Base-by-base conservation (phyloP, 1,140 invertebrate genomes). In the Drosophila willistoni region DNA sequence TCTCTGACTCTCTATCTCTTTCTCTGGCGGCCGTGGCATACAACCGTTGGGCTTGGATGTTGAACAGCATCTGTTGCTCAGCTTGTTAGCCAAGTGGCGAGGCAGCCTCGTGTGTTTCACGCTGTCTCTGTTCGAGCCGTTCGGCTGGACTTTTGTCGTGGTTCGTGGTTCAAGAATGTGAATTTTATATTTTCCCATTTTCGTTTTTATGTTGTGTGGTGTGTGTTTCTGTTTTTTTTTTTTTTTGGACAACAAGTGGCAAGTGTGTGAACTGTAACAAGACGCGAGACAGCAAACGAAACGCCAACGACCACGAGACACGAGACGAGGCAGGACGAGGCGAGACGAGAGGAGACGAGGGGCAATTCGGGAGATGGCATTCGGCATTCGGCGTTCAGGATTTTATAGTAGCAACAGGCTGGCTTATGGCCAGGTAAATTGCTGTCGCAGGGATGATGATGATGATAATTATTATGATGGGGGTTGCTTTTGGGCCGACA, bases 11-110 rank as follows among this genome's bases (percentile, higher is more conserved):
- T 10, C 7, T 68, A 39, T 44, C 22, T 71, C 64, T 44, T 17
- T 71, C 64, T 33, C 36, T 39, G 12, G 36, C 59, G 67, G 3
- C 39, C 71, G 75, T 64, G 73, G 66, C 81, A 70, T 77, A 89
- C 84, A 87, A 87, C 84, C 84, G 66, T 78, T 83, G 57, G 71
- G 84, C 77, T 89, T 84, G 70, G 64, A 80, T 89, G 84, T 89
- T 89, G 80, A 79, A 84, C 84, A 87, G 84, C 84, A 87, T 87
- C 84, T 87, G 84, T 87, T 87, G 84, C 84, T 71, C 71, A 55
- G 84, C 77, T 51, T 67, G 61, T 61, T 71, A 71, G 55, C 79
- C 75, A 68, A 87, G 67, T 79, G 41, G 72, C 83, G 83, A 85
- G 71, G 63, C 64, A 84, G 64, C 71, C 79, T 86, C 79, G 79